These are phyloP conservation scores for Gambusia affinis DNA, from an alignment of 2,113 vertebrate genomes.

Conservation along the genomic window DNA sequence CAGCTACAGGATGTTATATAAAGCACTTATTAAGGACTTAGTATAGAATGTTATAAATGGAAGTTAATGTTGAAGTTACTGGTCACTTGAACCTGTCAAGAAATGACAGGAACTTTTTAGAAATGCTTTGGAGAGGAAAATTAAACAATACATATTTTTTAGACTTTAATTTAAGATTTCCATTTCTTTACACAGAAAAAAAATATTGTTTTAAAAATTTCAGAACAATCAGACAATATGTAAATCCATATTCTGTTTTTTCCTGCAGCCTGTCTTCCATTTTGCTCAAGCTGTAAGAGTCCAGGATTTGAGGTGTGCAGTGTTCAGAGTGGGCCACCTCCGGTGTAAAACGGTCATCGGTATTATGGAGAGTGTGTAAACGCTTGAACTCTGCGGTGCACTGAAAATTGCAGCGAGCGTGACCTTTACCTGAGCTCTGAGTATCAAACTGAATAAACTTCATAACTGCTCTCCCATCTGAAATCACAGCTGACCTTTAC, in stretches of 20 bases:
- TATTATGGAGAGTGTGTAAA: slow-evolving; percentile 6
- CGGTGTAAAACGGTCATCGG: slow-evolving; percentile 11
- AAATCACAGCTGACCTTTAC: slow-evolving; percentile 55
- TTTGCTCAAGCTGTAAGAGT: background rate
- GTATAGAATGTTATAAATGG: no score
- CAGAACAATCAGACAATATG: background rate
- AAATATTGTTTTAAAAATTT: background rate
- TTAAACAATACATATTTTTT: background rate
- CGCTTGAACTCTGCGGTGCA: slow-evolving; percentile 29
- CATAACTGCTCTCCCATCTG: slow-evolving; percentile 45
- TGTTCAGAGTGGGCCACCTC: background rate
- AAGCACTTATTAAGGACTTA: no score
- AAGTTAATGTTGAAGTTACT: no score
- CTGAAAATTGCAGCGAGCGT: slow-evolving; percentile 22
- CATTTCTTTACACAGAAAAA: background rate
- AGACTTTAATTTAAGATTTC: background rate
- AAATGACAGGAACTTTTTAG: background rate
- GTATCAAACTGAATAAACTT: slow-evolving; percentile 38
- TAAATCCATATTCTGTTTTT: background rate
- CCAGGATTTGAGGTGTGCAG: background rate
- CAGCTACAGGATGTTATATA: no score
- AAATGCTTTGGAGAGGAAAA: background rate
- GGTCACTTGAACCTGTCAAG: background rate
- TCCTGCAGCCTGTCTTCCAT: background rate
- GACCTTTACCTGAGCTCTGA: slow-evolving; percentile 52